Percentiles rank a stretch among this genome's conserved stretches.
These are phyloP conservation scores for Ophioninae sp. DNA, from an alignment of 2,888 invertebrate species.

Conservation along the genomic window DNA sequence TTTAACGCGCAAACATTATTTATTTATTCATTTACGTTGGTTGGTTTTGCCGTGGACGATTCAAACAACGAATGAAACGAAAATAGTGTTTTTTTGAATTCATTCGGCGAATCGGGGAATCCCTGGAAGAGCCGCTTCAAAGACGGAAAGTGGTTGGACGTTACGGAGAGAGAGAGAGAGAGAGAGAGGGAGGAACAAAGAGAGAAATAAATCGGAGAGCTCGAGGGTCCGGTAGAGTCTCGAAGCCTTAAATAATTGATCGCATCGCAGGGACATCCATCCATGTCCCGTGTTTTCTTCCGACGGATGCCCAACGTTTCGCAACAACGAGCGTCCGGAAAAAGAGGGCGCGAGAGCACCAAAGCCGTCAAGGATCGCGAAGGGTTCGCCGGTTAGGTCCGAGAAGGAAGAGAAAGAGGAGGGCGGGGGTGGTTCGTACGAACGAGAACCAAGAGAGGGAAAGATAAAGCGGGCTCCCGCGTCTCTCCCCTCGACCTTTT, in stretches of 20 bases:
- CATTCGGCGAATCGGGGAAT: not conserved
- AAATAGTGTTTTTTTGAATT: not conserved
- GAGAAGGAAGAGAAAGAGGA: conserved; percentile 8
- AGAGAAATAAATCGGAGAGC: conserved; percentile 1
- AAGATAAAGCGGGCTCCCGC: conserved; percentile 31
- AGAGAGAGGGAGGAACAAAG: not conserved
- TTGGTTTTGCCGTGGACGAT: too few relatives aligned
- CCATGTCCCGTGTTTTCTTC: conserved; percentile 46
- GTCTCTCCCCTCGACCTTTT: conserved; percentile 50
- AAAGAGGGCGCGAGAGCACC: not conserved
- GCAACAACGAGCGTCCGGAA: conserved; percentile 15
- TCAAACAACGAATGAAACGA: too few relatives aligned
- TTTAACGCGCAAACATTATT: not conserved
- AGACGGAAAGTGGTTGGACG: not conserved
- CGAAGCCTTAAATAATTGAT: conserved; percentile 76
- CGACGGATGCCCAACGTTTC: conserved; percentile 44
- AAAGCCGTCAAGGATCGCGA: too few relatives aligned
- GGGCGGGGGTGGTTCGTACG: not conserved
- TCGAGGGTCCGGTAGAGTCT: conserved; percentile 63
- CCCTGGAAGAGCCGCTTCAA: not conserved
- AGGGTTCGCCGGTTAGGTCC: too few relatives aligned
- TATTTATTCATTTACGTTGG: not conserved
- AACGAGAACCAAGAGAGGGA: conserved; percentile 19
- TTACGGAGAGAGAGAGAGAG: too few relatives aligned
- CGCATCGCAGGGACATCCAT: conserved; percentile 69